Base-by-base conservation (phyloP, 2,113 vertebrate genomes). In the Plectropomus leopardus region DNA sequence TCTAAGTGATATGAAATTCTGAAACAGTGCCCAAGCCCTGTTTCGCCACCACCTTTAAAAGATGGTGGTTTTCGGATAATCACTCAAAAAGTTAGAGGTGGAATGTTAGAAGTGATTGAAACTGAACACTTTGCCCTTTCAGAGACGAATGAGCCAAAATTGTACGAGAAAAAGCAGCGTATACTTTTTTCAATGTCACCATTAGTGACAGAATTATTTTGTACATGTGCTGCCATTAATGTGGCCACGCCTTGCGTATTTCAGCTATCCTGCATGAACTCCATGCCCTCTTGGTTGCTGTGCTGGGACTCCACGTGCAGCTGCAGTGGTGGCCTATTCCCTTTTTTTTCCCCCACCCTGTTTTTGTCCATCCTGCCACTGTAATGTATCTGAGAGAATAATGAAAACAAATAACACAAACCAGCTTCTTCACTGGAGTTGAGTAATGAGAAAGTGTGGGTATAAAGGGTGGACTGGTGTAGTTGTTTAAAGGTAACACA, bases 321-420 rank as follows among this genome's bases (percentile, higher is more conserved):
- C 78, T 59, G 17, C 48, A 50, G 17, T 30, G n/a, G 47, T 67
- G 66, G 80, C 68, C 53, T 28, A 42, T 45, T 69, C 71, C 60
- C 74, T 84, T 89, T 88, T 85, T 7, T 30, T 21, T 30, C 45
- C 14, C 14, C 8, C 9, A 15, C 42, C 69, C 21, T 71, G 48
- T 74, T 86, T 78, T 63, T 77, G 61, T 84, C 72, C 24, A 17
- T 54, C 51, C 68, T 81, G 71, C 61, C 58, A 51, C 23, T 51
- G 70, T 77, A 86, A 67, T 73, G 71, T 66, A 72, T 80, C 59
- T 81, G 58, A 70, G 80, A 68, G 30, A 58, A 75, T 93, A 93
- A 92, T 88, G 86, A 93, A 93, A 94, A 93, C 88, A 93, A 95
- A 94, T 93, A 73, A 73, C 32, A 76, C 55, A 85, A 91, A 91